Evolutionary conservation across 1,140 invertebrate genomes (phyloP).

Genomic region (Globodera rostochiensis): DNA sequence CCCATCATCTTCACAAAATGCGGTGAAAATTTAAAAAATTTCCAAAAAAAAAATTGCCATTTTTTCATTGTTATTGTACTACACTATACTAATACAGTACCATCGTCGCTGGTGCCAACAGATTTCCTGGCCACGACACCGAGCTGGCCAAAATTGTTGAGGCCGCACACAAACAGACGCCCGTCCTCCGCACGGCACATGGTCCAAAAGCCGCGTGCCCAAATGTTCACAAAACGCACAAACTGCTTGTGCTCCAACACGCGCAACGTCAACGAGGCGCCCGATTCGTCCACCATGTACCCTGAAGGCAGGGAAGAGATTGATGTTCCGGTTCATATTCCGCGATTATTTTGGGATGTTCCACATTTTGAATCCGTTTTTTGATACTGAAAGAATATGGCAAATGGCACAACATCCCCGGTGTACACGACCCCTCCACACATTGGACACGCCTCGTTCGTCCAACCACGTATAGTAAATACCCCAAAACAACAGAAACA

Average conservation of each 20-base stretch:
- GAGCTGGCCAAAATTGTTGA: slow-evolving; percentile 62
- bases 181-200: slow-evolving; percentile 53
- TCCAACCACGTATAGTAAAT: no score
- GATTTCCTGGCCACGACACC: slow-evolving; percentile 41
- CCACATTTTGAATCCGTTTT: no score
- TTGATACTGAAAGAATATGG: no score
- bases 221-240: slow-evolving; percentile 56
- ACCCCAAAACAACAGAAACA: no score
- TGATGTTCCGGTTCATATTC: neutral
- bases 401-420: no score
- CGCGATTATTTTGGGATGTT: no score
- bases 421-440: no score
- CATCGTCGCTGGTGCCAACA: slow-evolving; percentile 14
- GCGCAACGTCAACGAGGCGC: slow-evolving; percentile 34
- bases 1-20: neutral
- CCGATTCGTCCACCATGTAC: slow-evolving; percentile 51
- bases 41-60: no score
- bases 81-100: neutral
- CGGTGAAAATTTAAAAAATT: neutral
- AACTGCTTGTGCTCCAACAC: slow-evolving; percentile 49
- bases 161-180: slow-evolving; percentile 56
- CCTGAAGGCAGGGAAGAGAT: slow-evolving; percentile 6
- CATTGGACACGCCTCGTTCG: no score
- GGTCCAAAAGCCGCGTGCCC: slow-evolving; percentile 63
- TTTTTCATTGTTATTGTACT: neutral